These are phyloP conservation scores for Syritta pipiens DNA, from an alignment of 2,888 invertebrate genomes.

Conservation along the genomic window DNA sequence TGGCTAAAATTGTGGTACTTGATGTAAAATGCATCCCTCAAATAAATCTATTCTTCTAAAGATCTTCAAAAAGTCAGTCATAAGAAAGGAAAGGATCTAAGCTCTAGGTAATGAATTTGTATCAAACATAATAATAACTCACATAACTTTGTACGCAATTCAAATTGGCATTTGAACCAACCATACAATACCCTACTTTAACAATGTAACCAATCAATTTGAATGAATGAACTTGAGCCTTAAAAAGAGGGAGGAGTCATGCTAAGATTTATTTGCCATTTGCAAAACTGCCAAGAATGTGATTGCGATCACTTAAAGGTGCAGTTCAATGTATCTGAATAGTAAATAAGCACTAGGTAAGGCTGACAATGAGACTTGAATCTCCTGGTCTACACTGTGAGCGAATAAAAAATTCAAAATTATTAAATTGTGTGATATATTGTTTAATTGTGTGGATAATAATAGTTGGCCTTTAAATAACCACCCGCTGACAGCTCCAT, in stretches of 20 bases:
- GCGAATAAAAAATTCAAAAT: conserved; percentile 25
- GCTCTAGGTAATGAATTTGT: no score
- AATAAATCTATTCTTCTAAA: no score
- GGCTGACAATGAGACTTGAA: conserved; percentile 47
- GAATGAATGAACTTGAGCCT: conserved; percentile 25
- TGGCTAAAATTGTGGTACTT: no score
- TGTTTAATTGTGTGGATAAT: conserved; percentile 18
- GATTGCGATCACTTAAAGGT: conserved; percentile 26
- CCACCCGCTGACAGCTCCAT: neutral
- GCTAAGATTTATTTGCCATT: conserved; percentile 49
- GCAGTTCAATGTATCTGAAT: conserved; percentile 51
- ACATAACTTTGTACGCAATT: no score
- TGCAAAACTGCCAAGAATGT: neutral
- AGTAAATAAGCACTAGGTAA: conserved; percentile 45
- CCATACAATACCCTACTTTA: conserved; percentile 13
- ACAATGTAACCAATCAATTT: conserved; percentile 29
- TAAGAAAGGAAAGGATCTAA: no score
- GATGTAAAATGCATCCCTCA: no score
- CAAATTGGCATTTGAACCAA: no score
- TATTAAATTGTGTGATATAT: conserved; percentile 51
- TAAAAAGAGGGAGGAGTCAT: conserved; percentile 44
- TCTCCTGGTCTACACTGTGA: conserved; percentile 13
- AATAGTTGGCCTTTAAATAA: conserved; percentile 51
- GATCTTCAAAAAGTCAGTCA: no score
- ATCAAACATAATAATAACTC: no score